phyloP scores from a whole-genome alignment of 2,888 invertebrate species.

The Brachycybe producta region DNA sequence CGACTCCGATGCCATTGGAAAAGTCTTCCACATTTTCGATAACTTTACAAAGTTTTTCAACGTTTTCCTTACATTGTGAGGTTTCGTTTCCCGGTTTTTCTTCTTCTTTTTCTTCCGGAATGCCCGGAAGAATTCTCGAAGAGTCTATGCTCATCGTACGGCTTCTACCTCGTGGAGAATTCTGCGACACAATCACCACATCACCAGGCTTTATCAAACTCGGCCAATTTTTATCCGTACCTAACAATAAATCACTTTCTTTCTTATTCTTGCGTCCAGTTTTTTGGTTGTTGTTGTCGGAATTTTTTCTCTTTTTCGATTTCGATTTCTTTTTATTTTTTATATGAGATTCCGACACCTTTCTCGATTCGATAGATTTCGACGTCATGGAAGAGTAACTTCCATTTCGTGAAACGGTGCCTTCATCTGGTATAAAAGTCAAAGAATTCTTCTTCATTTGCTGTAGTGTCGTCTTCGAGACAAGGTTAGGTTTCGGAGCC shows the following conservation, averaged over 20 bases:
- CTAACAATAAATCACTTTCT: not conserved
- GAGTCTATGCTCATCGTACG: slow-evolving; percentile 16
- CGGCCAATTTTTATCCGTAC: not conserved
- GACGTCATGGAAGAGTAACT: no score
- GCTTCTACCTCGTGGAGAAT: slow-evolving; percentile 8
- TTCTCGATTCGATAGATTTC: no score
- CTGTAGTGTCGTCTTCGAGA: not conserved
- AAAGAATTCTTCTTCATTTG: not conserved
- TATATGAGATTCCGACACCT: not conserved
- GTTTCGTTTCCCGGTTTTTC: slow-evolving; percentile 6
- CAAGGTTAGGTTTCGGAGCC: not conserved
- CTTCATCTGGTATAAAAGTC: slow-evolving; percentile 9
- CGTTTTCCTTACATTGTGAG: no score
- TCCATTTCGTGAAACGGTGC: not conserved
- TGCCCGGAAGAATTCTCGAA: slow-evolving; percentile 12
- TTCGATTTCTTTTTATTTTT: not conserved
- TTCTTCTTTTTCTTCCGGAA: slow-evolving; percentile 17
- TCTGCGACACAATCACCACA: not conserved
- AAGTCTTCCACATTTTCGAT: not conserved
- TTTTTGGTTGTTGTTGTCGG: not conserved
- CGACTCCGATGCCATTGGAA: not conserved
- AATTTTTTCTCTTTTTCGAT: slow-evolving; percentile 1
- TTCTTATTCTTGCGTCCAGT: not conserved
- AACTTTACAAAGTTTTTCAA: no score
- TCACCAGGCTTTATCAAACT: not conserved